Percentiles rank a stretch among this genome's conserved stretches.
phyloP scores from a whole-genome alignment of 2,113 vertebrate genomes.

The Sturnira hondurensis region DNA sequence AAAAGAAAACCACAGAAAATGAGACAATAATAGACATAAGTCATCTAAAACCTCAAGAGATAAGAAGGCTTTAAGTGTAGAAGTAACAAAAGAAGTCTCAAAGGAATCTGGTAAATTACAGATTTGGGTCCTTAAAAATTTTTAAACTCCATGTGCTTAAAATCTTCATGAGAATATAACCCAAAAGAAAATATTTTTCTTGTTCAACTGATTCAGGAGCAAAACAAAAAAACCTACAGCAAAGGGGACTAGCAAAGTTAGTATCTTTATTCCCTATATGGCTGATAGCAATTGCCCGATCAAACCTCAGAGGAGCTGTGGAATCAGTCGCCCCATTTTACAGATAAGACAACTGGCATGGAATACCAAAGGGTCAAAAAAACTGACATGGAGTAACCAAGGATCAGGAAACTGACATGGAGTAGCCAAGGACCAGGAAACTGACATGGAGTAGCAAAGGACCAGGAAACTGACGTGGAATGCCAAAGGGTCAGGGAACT shows the following conservation, averaged over 20 bases:
- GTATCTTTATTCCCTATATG: neutral
- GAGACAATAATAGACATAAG: neutral
- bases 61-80: neutral
- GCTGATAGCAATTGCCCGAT: neutral
- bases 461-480: too few relatives aligned
- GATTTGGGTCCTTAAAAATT: neutral
- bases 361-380: neutral
- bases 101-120: neutral
- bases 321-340: neutral
- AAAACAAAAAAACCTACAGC: neutral
- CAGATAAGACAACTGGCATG: neutral
- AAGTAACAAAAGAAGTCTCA: neutral
- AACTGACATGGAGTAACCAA: neutral
- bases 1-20: neutral
- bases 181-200: neutral
- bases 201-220: neutral
- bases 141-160: neutral
- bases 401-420: neutral
- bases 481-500: neutral
- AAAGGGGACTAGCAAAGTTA: neutral
- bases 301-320: neutral
- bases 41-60: neutral
- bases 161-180: neutral
- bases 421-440: too few relatives aligned
- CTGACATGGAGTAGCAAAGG: neutral